Conservation (phyloP, 2,888 invertebrate genomes). For the Drepanosiphum platanoidis region DNA sequence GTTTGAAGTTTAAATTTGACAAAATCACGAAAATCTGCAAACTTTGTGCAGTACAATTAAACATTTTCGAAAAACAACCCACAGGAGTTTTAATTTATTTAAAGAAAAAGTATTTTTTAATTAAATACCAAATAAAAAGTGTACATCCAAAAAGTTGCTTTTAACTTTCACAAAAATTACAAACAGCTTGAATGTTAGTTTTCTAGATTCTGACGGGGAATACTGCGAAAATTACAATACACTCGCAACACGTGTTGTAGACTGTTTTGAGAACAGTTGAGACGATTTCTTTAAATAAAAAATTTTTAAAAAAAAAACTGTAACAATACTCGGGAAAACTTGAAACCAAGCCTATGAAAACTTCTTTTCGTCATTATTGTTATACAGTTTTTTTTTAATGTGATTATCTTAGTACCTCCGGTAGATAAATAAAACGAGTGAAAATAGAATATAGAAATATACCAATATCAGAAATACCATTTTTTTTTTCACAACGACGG, state of each 20-base stretch:
- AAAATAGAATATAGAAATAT: background rate
- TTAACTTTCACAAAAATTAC: slow-evolving; percentile 18
- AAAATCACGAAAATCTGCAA: too few species aligned
- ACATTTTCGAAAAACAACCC: background rate
- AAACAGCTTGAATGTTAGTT: slow-evolving; percentile 27
- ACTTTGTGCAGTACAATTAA: background rate
- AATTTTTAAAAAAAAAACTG: background rate
- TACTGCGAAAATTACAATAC: slow-evolving; percentile 25
- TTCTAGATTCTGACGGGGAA: background rate
- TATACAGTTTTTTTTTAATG: background rate
- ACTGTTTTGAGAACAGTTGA: slow-evolving; percentile 11
- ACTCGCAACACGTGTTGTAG: slow-evolving; percentile 15
- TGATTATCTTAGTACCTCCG: background rate
- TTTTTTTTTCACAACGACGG: background rate
- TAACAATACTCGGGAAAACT: background rate
- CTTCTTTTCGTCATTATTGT: background rate
- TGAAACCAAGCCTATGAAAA: background rate
- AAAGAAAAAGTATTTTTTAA: slow-evolving; percentile 48
- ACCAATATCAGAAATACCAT: background rate
- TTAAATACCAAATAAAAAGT: slow-evolving; percentile 41
- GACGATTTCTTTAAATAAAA: slow-evolving; percentile 23
- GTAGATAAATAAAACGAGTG: background rate
- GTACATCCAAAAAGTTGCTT: background rate
- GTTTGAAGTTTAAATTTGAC: too few species aligned
- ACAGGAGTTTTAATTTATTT: slow-evolving; percentile 35